A percentile compares a stretch with the other conserved stretches of the same genome.
Evolutionary conservation across 1,140 invertebrate species (phyloP).

Genomic region (Chelonus insularis): DNA sequence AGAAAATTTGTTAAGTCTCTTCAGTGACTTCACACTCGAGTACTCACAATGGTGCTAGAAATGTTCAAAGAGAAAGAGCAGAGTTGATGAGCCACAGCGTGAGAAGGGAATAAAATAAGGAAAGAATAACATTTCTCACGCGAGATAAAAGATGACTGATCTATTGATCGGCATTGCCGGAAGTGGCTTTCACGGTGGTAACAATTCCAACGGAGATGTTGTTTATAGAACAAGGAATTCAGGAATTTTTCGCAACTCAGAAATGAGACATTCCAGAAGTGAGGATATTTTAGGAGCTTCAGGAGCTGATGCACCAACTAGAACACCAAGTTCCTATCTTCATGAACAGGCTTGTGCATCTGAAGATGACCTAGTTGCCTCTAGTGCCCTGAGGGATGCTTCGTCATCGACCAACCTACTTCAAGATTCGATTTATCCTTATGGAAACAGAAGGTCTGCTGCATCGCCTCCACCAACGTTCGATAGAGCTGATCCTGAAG

Average conservation of each 20-base stretch:
- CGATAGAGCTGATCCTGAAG: slow-evolving; percentile 65
- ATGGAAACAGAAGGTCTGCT: neutral
- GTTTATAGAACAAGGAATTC: slow-evolving; percentile 36
- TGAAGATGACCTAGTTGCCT: slow-evolving; percentile 55
- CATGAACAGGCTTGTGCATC: slow-evolving; percentile 39
- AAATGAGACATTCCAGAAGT: slow-evolving; percentile 54
- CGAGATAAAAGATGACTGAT: slow-evolving; percentile 46
- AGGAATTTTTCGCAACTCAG: slow-evolving; percentile 47
- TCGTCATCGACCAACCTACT: slow-evolving; percentile 34
- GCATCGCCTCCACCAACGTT: slow-evolving; percentile 13
- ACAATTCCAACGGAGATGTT: slow-evolving; percentile 31
- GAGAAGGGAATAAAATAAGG: slow-evolving; percentile 7
- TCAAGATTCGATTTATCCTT: slow-evolving; percentile 4
- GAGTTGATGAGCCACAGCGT: neutral
- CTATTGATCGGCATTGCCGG: slow-evolving; percentile 46
- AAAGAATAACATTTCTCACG: slow-evolving; percentile 14
- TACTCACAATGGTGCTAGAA: neutral
- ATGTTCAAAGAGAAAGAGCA: neutral
- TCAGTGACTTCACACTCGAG: neutral
- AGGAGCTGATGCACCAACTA: slow-evolving; percentile 29
- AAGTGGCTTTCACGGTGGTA: slow-evolving; percentile 33
- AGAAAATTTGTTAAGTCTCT: too few species aligned
- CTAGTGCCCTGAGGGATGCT: slow-evolving; percentile 52
- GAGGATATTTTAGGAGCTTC: slow-evolving; percentile 47
- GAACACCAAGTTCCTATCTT: slow-evolving; percentile 44